Percentiles rank a stretch among this genome's conserved stretches.
Conservation (phyloP, 2,888 invertebrate species). For the Geotrupes spiniger region DNA sequence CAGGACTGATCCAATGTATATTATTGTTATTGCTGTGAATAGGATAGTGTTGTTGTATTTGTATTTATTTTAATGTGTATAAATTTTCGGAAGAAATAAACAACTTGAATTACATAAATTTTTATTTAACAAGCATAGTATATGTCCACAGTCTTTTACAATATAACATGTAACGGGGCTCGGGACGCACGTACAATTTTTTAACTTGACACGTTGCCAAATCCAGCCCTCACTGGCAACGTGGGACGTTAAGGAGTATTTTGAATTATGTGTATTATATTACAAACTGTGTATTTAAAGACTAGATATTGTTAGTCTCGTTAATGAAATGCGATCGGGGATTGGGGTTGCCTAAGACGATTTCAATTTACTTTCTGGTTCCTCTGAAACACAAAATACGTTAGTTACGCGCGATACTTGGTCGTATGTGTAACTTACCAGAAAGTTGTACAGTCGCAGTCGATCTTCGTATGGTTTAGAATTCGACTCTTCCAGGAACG, state of each 20-base stretch:
- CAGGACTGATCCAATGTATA: slow-evolving; percentile 7
- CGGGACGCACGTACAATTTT: neutral
- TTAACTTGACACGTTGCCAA: slow-evolving; percentile 3
- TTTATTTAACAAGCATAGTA: slow-evolving; percentile 32
- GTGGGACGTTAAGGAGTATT: neutral
- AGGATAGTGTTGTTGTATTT: slow-evolving; percentile 6
- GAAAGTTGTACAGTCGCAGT: neutral
- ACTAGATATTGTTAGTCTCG: too few species aligned
- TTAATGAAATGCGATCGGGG: too few species aligned
- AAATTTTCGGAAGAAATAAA: slow-evolving; percentile 1
- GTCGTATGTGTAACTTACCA: neutral
- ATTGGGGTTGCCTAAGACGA: neutral
- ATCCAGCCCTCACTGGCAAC: slow-evolving; percentile 13
- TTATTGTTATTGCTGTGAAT: neutral
- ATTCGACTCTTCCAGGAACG: too few species aligned
- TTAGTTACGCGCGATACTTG: neutral
- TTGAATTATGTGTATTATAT: too few species aligned
- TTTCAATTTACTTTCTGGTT: neutral
- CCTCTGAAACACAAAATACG: neutral
- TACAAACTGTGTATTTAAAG: too few species aligned
- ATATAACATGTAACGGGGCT: slow-evolving; percentile 6
- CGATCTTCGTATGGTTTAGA: neutral
- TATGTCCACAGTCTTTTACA: slow-evolving; percentile 24
- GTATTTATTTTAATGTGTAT: neutral
- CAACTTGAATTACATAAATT: slow-evolving; percentile 29